Conservation (phyloP, 2,888 invertebrate genomes). For the Microctonus hyperodae region DNA sequence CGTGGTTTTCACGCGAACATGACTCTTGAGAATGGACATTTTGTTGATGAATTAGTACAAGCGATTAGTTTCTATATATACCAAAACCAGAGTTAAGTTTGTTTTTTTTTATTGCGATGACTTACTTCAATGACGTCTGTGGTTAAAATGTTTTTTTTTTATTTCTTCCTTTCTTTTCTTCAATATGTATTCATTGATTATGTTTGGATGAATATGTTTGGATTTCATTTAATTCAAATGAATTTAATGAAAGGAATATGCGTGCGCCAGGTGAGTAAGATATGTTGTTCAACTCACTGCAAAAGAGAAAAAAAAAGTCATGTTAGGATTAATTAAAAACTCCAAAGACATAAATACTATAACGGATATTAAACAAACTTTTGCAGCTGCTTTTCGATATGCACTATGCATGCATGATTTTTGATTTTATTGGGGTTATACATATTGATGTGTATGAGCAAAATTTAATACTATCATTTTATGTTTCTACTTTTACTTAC, state of each 20-base stretch:
- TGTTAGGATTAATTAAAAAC: not conserved
- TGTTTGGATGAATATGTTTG: not conserved
- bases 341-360: not conserved
- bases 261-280: not conserved
- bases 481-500: no score
- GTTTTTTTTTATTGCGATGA: slow-evolving; percentile 17
- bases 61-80: slow-evolving; percentile 9
- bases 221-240: not conserved
- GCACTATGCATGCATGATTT: no score
- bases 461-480: not conserved
- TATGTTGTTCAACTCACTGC: not conserved
- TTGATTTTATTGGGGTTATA: no score
- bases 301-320: not conserved
- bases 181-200: not conserved
- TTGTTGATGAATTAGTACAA: slow-evolving; percentile 15
- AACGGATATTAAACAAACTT: not conserved
- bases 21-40: slow-evolving; percentile 26
- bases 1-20: slow-evolving; percentile 19
- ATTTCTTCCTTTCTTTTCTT: no score
- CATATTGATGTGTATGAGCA: not conserved
- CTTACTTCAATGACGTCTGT: not conserved
- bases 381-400: slow-evolving; percentile 7
- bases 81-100: slow-evolving; percentile 28
- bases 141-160: slow-evolving; percentile 7
- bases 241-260: not conserved